phyloP scores from a whole-genome alignment of 2,797 vertebrate species.

The Lutjanus campechanus region DNA sequence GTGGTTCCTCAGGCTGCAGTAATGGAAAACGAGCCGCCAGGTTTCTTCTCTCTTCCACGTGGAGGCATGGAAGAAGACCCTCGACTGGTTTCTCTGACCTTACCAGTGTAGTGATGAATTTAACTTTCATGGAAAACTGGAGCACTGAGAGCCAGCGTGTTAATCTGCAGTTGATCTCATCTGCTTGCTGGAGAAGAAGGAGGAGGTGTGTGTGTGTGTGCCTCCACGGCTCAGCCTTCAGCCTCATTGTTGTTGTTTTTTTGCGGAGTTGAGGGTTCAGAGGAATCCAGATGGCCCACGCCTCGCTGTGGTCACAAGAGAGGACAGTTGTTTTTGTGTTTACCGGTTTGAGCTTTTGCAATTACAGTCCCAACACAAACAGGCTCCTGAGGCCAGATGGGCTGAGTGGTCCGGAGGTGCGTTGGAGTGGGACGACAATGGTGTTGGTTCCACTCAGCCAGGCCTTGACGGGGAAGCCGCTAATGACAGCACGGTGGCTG shows the following conservation, averaged over 20 bases:
- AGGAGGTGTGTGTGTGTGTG: constrained; percentile 31
- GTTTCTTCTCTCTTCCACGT: constrained; percentile 60
- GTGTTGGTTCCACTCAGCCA: constrained; percentile 64
- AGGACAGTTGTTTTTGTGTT: constrained; percentile 71
- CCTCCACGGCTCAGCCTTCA: constrained; percentile 13
- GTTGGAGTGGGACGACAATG: constrained; percentile 46
- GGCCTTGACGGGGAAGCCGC: constrained; percentile 67
- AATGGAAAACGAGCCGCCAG: constrained; percentile 75
- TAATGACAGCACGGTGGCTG: constrained; percentile 77
- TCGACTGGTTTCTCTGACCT: constrained; percentile 42
- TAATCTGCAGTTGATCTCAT: constrained; percentile 36
- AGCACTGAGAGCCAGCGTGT: constrained; percentile 14
- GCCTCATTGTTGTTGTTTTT: constrained; percentile 53
- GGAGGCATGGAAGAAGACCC: constrained; percentile 65
- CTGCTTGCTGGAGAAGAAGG: constrained; percentile 10
- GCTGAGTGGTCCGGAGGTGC: constrained; percentile 25
- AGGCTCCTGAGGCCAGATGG: constrained; percentile 50
- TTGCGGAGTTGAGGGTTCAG: constrained; percentile 53
- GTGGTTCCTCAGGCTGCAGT: constrained; percentile 70
- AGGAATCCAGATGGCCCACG: constrained; percentile 72
- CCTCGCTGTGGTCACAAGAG: constrained; percentile 71
- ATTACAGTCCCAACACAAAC: constrained; percentile 59
- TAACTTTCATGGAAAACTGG: constrained; percentile 60
- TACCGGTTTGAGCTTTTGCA: constrained; percentile 46
- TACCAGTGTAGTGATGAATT: constrained; percentile 55